Evolutionary conservation across 2,113 vertebrate genomes (phyloP), one percentile per base, ranked within the genome.

Genomic region (Clarias macrocephalus): DNA sequence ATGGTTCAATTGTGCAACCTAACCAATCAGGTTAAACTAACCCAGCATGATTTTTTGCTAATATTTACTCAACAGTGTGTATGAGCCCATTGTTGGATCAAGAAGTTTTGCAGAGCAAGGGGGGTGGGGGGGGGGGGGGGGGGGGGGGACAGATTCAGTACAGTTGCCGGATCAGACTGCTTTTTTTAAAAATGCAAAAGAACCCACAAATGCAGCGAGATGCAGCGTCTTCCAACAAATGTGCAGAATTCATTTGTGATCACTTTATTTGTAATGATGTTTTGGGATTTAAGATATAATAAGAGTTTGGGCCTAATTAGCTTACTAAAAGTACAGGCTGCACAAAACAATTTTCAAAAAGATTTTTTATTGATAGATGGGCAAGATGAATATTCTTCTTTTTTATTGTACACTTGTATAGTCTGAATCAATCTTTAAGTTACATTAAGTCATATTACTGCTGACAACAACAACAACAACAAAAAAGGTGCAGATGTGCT

Each of bases 51-150:
- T 5, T 18, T 79, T 54, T 79, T 25, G 54, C 52, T n/a, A 56
- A 54, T 72, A 80, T 79, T 89, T 89, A 86, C 80, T 42, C 65
- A 79, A 2, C 25, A 56, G 52, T 54, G 42, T 68, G 11, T 33
- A 42, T 33, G 8, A 79, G n/a, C 48, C 52, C 15, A 28, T 77
- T 28, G 48, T 79, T 79, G 52, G 76, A 79, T 57, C 52, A 56
- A 16, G 52, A 79, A 54, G 15, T 79, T 79, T 15, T 12, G 15
- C 75, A 79, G 15, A 9, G 7, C 30, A 30, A 3, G 19, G 56
- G 75, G 25, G 1, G 13, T n/a, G n/a, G n/a, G n/a, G n/a, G n/a
- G n/a, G n/a, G n/a, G n/a, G n/a, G n/a, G n/a, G n/a, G n/a, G n/a
- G n/a, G n/a, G n/a, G n/a, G n/a, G n/a, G n/a, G n/a, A n/a, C n/a